These are phyloP conservation scores for Acropora yongei DNA, from an alignment of 64 coral and sea anemone species.

Conservation along the genomic window DNA sequence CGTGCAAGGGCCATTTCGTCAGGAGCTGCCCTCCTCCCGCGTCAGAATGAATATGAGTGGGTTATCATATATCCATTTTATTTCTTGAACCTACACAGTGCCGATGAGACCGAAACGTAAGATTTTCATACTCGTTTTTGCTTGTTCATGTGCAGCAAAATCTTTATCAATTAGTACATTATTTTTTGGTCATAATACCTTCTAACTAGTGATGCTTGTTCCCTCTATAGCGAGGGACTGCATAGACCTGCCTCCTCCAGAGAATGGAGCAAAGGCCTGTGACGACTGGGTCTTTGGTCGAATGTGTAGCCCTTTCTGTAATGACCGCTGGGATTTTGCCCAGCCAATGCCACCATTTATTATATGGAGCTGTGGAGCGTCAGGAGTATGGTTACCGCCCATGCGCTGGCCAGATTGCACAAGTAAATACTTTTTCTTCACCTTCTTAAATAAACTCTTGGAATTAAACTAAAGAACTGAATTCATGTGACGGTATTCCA, in stretches of 20 bases:
- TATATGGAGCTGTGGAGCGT: constrained; percentile 50
- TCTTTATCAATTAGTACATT: not conserved
- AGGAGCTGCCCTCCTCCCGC: not conserved
- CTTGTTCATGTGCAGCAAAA: not conserved
- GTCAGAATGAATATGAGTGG: not conserved
- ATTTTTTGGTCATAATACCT: not conserved
- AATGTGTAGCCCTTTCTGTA: constrained; percentile 37
- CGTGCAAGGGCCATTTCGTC: not conserved
- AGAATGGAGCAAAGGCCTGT: constrained; percentile 66
- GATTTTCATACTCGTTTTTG: not conserved
- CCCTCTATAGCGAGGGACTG: constrained; percentile 34
- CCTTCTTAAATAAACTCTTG: not conserved
- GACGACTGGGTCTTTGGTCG: constrained; percentile 52
- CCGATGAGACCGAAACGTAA: not conserved
- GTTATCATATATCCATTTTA: not conserved
- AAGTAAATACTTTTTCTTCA: constrained; percentile 19
- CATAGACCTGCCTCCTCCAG: constrained; percentile 29
- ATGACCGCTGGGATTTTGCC: constrained; percentile 55
- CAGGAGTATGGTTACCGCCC: constrained; percentile 24
- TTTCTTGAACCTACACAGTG: not conserved
- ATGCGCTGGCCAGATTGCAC: constrained; percentile 55
- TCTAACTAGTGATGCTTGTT: not conserved
- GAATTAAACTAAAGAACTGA: not conserved
- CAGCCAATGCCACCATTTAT: not conserved
- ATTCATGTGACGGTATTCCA: not conserved